phyloP scores from a whole-genome alignment of 2,888 invertebrate species.

The Argyresthia albistria region DNA sequence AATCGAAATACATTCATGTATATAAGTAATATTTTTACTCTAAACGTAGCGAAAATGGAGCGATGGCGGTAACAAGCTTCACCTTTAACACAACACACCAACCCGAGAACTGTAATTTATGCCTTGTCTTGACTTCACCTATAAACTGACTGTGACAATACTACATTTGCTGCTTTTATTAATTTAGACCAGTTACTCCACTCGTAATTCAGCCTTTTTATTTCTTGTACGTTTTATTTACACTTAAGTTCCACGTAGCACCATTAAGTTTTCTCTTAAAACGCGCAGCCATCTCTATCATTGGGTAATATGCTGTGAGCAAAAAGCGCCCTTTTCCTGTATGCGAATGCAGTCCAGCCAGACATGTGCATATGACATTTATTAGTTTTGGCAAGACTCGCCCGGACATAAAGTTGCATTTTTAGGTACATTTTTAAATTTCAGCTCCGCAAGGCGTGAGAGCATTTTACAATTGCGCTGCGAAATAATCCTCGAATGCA shows the following conservation, averaged over 20 bases:
- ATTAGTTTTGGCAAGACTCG: slow-evolving; percentile 31
- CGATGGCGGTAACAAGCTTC: neutral
- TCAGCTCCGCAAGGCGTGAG: neutral
- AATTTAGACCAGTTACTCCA: neutral
- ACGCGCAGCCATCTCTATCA: too few relatives aligned
- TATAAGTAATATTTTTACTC: too few relatives aligned
- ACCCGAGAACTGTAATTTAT: neutral
- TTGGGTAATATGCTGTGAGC: neutral
- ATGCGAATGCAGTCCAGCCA: slow-evolving; percentile 17
- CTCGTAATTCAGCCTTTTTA: neutral
- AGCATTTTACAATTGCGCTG: neutral
- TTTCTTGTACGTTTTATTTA: neutral
- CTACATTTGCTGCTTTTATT: neutral
- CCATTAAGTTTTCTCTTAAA: neutral
- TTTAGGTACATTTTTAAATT: slow-evolving; percentile 12
- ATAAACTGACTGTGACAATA: neutral
- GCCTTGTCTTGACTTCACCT: too few relatives aligned
- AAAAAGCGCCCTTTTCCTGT: slow-evolving; percentile 14
- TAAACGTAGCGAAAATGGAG: too few relatives aligned
- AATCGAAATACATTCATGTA: too few relatives aligned
- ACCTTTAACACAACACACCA: neutral
- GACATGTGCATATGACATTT: slow-evolving; percentile 32
- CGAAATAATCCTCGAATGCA: neutral
- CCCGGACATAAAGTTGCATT: slow-evolving; percentile 28
- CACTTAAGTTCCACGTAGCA: neutral